A percentile compares a stretch with the other conserved stretches of the same genome.
phyloP scores from a whole-genome alignment of 2,888 invertebrate species.

The Dasysyrphus tricinctus region DNA sequence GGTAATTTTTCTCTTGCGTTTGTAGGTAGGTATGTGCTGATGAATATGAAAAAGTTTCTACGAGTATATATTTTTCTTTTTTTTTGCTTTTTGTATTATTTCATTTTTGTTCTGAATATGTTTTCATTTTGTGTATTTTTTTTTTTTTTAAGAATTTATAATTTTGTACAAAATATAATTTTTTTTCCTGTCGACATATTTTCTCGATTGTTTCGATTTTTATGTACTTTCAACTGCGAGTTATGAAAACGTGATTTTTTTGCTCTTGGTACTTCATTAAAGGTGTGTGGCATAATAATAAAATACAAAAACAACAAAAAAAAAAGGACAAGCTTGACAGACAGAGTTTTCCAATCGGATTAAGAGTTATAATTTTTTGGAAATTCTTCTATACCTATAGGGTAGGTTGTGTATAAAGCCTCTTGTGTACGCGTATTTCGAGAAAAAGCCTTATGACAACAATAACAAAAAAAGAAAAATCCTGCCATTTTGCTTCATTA shows the following conservation, averaged over 20 bases:
- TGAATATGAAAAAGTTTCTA: constrained; percentile 10
- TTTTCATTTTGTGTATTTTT: constrained; percentile 16
- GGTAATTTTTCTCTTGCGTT: constrained; percentile 17
- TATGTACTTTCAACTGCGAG: constrained; percentile 40
- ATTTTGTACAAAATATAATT: constrained; percentile 6
- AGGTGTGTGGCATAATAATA: constrained; percentile 17
- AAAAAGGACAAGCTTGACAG: constrained; percentile 21
- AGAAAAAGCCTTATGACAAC: not conserved
- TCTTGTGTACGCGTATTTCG: not conserved
- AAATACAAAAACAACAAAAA: not conserved
- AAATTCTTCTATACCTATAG: constrained; percentile 27
- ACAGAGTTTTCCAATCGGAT: constrained; percentile 61
- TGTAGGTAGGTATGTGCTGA: too few species aligned
- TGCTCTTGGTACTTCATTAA: constrained; percentile 10
- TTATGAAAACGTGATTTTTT: constrained; percentile 35
- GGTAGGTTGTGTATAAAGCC: constrained; percentile 8
- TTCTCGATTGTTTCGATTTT: constrained; percentile 61
- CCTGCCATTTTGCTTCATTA: not conserved
- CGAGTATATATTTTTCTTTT: not conserved
- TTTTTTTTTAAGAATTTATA: constrained; percentile 47
- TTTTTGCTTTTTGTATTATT: not conserved
- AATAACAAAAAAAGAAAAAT: not conserved
- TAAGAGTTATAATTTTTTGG: constrained; percentile 41
- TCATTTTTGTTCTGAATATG: constrained; percentile 7
- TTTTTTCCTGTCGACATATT: constrained; percentile 1